These are phyloP conservation scores for Samia ricini DNA, from an alignment of 1,140 invertebrate species.

Conservation along the genomic window DNA sequence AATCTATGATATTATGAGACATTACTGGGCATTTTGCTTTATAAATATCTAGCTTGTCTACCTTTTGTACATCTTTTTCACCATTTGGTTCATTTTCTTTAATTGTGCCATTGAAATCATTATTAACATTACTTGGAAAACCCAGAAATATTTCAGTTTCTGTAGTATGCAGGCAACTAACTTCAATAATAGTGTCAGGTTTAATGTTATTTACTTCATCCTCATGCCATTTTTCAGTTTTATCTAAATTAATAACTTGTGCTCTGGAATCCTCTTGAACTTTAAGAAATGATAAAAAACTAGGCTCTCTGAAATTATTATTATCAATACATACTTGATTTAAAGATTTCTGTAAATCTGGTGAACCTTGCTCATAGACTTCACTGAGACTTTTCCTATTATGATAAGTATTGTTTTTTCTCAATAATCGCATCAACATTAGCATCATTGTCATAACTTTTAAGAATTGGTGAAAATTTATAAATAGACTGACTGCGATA, in stretches of 20 bases:
- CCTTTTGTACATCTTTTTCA: background rate
- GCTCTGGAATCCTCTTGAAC: background rate
- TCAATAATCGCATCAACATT: constrained; percentile 2
- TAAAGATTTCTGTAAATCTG: background rate
- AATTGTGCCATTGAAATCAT: background rate
- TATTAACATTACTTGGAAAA: constrained; percentile 23
- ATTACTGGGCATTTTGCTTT: background rate
- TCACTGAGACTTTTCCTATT: constrained; percentile 12
- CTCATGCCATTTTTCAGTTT: background rate
- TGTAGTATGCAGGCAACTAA: constrained; percentile 28
- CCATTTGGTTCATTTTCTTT: background rate
- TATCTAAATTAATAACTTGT: background rate
- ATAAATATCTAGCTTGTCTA: background rate
- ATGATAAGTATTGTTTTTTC: constrained; percentile 6
- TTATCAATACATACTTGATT: background rate
- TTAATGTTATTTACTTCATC: background rate
- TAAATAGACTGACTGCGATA: constrained; percentile 59
- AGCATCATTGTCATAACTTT: constrained; percentile 23
- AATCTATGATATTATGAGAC: background rate
- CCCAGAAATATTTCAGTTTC: constrained; percentile 51
- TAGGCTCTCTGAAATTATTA: background rate
- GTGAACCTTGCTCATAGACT: background rate
- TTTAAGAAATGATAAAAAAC: background rate
- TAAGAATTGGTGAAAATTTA: constrained; percentile 56
- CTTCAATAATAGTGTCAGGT: constrained; percentile 4